Conservation (phyloP, 2,888 invertebrate genomes). For the Drosophila neotestacea region DNA sequence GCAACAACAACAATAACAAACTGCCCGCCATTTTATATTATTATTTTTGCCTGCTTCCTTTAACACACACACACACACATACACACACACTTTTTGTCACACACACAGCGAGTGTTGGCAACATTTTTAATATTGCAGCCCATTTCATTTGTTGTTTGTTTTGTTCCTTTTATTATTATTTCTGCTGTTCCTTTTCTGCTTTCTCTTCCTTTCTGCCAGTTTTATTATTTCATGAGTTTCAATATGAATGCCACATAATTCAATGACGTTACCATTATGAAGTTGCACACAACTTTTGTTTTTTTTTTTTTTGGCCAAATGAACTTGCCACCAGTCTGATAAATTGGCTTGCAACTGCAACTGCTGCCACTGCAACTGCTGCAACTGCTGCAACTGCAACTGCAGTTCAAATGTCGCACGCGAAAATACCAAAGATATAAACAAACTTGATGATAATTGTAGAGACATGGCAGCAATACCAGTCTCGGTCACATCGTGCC, state of each 20-base stretch:
- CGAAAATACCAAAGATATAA: constrained; percentile 48
- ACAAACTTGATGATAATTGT: constrained; percentile 56
- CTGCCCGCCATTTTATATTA: constrained; percentile 74
- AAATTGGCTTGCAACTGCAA: constrained; percentile 30
- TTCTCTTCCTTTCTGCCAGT: constrained; percentile 19
- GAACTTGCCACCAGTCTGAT: constrained; percentile 37
- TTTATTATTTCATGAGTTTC: constrained; percentile 54
- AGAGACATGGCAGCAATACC: constrained; percentile 18
- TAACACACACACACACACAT: constrained; percentile 13
- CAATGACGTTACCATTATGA: constrained; percentile 38
- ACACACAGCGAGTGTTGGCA: constrained; percentile 25
- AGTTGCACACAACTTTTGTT: constrained; percentile 8
- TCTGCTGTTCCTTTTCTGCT: background rate
- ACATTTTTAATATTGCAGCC: constrained; percentile 70
- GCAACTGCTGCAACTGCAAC: constrained; percentile 13
- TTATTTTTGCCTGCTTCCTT: constrained; percentile 66
- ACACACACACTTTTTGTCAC: constrained; percentile 15
- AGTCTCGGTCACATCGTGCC: constrained; percentile 40
- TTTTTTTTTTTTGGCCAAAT: constrained; percentile 20
- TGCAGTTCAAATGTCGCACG: constrained; percentile 57
- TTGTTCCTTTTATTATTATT: constrained; percentile 9
- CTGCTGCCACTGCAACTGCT: constrained; percentile 6
- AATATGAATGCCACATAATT: constrained; percentile 69
- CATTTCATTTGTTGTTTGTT: constrained; percentile 46
- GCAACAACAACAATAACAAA: constrained; percentile 43